Conservation (phyloP, 2,888 invertebrate genomes). For the Apotomis turbidana region DNA sequence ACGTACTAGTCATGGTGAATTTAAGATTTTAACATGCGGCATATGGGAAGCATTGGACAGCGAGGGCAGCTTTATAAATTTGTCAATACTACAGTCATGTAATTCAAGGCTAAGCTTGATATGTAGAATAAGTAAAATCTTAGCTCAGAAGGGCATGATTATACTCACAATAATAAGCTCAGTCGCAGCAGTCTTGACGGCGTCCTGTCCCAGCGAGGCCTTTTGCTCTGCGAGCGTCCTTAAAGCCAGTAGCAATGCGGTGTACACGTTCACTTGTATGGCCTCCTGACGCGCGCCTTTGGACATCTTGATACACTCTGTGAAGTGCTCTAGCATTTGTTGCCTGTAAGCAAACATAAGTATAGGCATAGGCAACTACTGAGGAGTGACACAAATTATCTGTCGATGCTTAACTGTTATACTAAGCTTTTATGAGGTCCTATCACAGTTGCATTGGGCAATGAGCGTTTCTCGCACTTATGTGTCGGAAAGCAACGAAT, state of each 20-base stretch:
- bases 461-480: no score
- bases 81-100: no score
- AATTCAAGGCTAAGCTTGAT: no score
- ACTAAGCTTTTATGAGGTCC: background rate
- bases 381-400: no score
- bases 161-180: slow-evolving; percentile 89
- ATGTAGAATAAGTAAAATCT: no score
- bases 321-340: slow-evolving; percentile 98
- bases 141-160: background rate
- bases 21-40: no score
- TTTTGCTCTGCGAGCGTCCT: slow-evolving; percentile 95
- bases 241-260: slow-evolving; percentile 94
- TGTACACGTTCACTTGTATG: slow-evolving; percentile 97
- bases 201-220: slow-evolving; percentile 93
- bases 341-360: slow-evolving; percentile 70
- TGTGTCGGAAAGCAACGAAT: no score
- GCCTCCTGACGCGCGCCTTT: slow-evolving; percentile 97
- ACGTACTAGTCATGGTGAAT: no score
- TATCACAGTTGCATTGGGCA: no score
- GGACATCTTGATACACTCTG: slow-evolving; percentile 96
- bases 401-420: background rate
- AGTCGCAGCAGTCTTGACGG: slow-evolving; percentile 93
- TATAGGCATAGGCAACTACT: no score
- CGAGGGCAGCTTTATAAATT: no score
- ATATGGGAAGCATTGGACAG: no score